Conservation (phyloP, 2,797 vertebrate species). For the Sebastes jordani region DNA sequence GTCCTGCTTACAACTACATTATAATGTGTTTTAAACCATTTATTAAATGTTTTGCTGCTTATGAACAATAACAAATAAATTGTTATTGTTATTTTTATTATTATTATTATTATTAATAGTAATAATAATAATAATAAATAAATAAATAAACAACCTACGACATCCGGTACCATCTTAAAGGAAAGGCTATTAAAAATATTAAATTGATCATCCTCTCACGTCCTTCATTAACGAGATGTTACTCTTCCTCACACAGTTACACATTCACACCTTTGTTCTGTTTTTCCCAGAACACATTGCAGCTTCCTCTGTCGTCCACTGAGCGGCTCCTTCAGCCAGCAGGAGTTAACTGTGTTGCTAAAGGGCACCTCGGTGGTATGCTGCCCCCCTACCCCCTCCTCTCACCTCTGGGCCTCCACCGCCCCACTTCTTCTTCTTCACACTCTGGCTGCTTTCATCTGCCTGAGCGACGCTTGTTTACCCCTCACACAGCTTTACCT, state of each 20-base stretch:
- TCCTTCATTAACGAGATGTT: not conserved
- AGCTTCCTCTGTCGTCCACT: not conserved
- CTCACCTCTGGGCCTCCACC: slow-evolving; percentile 44
- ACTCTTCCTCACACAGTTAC: not conserved
- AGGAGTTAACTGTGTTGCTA: not conserved
- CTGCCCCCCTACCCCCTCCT: not conserved
- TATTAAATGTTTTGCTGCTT: not conserved
- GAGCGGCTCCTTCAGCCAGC: not conserved
- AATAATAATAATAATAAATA: not conserved
- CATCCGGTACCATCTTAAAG: not conserved
- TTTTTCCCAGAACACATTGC: not conserved
- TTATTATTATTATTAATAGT: no score
- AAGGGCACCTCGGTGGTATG: slow-evolving; percentile 1
- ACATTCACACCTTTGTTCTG: not conserved
- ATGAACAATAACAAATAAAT: not conserved
- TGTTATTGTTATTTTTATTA: not conserved
- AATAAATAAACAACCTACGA: not conserved
- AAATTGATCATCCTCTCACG: not conserved
- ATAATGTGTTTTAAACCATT: not conserved
- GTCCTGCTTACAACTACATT: not conserved
- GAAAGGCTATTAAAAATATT: not conserved
- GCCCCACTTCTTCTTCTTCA: slow-evolving; percentile 42
- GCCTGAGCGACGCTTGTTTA: slow-evolving; percentile 53
- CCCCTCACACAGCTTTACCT: slow-evolving; percentile 31
- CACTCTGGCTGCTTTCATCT: slow-evolving; percentile 38